Evolutionary conservation across 2,797 vertebrate genomes (phyloP), one percentile per base, ranked within the genome.

Genomic region (Graptemys geographica): DNA sequence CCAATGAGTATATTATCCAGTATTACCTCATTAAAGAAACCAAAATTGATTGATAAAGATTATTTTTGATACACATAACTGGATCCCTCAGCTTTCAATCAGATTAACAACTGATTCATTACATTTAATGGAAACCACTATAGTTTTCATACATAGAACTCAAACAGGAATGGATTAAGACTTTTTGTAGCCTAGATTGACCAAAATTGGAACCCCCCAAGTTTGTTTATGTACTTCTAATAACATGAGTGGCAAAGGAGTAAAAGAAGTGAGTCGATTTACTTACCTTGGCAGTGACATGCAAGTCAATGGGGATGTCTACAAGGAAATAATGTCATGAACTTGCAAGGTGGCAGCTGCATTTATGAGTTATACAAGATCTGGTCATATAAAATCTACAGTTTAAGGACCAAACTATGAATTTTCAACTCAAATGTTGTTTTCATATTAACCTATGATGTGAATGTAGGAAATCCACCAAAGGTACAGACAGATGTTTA

Each of bases 101-200:
- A 90, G 84, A 91, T 95, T 91, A 92, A 95, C 27, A 69, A 94
- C 79, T 92, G 92, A 94, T 97, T 91, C 92, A 94, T 97, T 91
- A 93, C 90, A 19, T 56, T 56, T 89, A 96, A 95, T 86, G 41
- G 74, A 91, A 95, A 87, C 3, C 81, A 56, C 52, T 41, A 3
- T 72, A 72, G 37, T 41, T 95, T 81, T 81, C 33, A 81, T 87
- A 82, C 92, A 69, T n/a, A 41, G 95, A 91, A 94, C 41, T 2
- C 27, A 44, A 28, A 88, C n/a, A 57, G 27, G 84, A 88, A 88
- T 11, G 13, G 92, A n/a, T 6, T 11, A 47, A 79, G 1, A 19
- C 9, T 92, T 94, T 90, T 53, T 55, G 13, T 18, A 49, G 37
- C n/a, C 19, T 27, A 23, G 5, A 2, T 41, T 84, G 6, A 49